Base-by-base conservation (phyloP, 2,113 vertebrate species). In the Callocephalon fimbriatum region DNA sequence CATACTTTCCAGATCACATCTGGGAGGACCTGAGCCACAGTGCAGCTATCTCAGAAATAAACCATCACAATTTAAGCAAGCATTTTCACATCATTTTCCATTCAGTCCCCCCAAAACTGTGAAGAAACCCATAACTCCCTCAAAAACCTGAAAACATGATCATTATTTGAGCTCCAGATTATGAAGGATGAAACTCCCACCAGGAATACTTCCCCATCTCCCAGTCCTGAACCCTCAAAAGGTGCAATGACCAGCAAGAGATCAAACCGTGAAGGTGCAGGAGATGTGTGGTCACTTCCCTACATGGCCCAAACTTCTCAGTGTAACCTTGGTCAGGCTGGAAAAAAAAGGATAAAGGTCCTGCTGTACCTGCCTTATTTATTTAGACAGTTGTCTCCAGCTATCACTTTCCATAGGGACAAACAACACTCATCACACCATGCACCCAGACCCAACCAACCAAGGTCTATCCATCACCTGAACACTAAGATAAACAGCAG, bases 211-310 rank as follows among this genome's bases (percentile, higher is more conserved):
- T 73, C 22, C 20, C 7, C 37, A 20, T n/a, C 17, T 80, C 29
- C 10, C 1, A 8, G 0, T 35, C 45, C 40, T 54, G 42, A 79
- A 7, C 38, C 15, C 2, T 66, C 6, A 8, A 42, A 35, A 32
- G 37, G 32, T 14, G 7, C 13, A 44, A 16, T 3, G 15, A 66
- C 27, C 18, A 72, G 11, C 38, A 59, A 29, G 0, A 0, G 7
- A 4, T 27, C 2, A 0, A 31, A 65, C 4, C 31, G 2, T 4
- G 63, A 71, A 48, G 9, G 4, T 54, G 19, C 16, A 74, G n/a
- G 14, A 67, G 11, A 17, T 47, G 25, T 58, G 22, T 35, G 70
- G 6, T 38, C 27, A 5, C 10, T 58, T 81, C 27, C 10, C 9
- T 13, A 1, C 2, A 2, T 10, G 27, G 38, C 38, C 44, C 22